Evolutionary conservation across 2,888 invertebrate species (phyloP).

Genomic region (Notodromas monacha): DNA sequence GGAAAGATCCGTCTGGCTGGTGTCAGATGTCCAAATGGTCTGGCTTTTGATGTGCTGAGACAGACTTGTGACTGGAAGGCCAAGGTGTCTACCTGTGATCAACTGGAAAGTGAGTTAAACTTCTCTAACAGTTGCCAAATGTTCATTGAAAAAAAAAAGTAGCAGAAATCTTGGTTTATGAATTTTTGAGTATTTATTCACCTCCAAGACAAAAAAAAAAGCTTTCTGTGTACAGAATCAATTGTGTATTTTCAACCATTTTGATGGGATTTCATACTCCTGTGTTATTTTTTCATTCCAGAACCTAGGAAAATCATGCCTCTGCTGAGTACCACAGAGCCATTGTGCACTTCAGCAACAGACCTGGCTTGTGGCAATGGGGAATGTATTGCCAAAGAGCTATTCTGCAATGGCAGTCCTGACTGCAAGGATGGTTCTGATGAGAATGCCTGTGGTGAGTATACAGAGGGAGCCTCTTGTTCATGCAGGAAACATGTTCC

Average conservation of each 20-base stretch:
- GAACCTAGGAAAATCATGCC: constrained; percentile 64
- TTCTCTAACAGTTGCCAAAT: no score
- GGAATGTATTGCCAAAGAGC: constrained; percentile 59
- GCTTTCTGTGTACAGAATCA: not conserved
- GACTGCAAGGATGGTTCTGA: constrained; percentile 81
- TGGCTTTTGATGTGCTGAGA: constrained; percentile 70
- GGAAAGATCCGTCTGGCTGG: constrained; percentile 54
- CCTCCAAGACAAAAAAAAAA: no score
- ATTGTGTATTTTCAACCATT: not conserved
- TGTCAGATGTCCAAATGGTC: constrained; percentile 56
- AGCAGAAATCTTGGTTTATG: no score
- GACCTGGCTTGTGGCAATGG: constrained; percentile 69
- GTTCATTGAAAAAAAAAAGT: no score
- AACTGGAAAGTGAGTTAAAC: constrained; percentile 67
- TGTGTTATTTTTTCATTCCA: constrained; percentile 21
- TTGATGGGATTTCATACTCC: no score
- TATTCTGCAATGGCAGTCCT: constrained; percentile 69
- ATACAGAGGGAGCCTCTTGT: no score
- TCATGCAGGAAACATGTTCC: no score
- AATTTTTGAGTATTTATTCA: no score
- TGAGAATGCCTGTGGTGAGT: constrained; percentile 80
- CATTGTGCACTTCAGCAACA: constrained; percentile 57
- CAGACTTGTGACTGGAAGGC: constrained; percentile 91
- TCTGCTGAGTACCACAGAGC: constrained; percentile 65
- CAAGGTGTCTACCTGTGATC: constrained; percentile 79